Evolutionary conservation across 1,140 invertebrate species (phyloP), one percentile per base, ranked within the genome.

Genomic region (Platyscapa corneri): DNA sequence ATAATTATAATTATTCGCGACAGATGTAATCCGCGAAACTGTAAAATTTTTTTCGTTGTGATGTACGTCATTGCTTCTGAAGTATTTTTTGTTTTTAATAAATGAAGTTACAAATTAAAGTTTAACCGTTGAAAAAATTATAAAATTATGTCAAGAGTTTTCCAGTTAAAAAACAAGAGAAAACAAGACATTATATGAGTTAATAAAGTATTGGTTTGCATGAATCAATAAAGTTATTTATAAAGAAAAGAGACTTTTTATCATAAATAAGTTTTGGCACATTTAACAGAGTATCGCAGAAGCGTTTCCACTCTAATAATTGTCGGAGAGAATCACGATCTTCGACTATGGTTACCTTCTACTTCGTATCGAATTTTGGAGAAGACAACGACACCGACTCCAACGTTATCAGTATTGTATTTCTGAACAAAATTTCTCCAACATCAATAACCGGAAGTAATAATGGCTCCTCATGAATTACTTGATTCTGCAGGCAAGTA

Each of bases 401-500:
- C 85, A 23, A 78, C 82, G 85, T 86, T 86, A 86, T 80, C 76
- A 53, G 77, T 83, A 86, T 83, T 76, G 74, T 72, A 78, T 86
- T 86, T 82, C 84, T 78, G 32, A 78, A 60, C 46, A 64, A 39
- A 86, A 82, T 82, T 86, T 76, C 74, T 46, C 32, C 65, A 70
- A 78, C 80, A 78, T 86, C 80, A 82, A 82, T 86, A 86, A 86
- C 80, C 79, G 80, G 79, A 86, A 82, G 84, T 86, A 86, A 82
- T 86, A 78, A 86, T 75, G 49, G 84, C 70, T 86, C 14, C 79
- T 78, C 64, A 78, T 78, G 84, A 86, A 86, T 82, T 86, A 82
- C 84, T 85, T 85, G 72, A 82, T 86, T 82, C 84, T 72, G 74
- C 32, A 82, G 56, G 64, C 74, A 27, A 70, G 74, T 60, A 86